Evolutionary conservation across 2,113 vertebrate genomes (phyloP), one percentile per base, ranked within the genome.

Genomic region (Chaenocephalus aceratus): DNA sequence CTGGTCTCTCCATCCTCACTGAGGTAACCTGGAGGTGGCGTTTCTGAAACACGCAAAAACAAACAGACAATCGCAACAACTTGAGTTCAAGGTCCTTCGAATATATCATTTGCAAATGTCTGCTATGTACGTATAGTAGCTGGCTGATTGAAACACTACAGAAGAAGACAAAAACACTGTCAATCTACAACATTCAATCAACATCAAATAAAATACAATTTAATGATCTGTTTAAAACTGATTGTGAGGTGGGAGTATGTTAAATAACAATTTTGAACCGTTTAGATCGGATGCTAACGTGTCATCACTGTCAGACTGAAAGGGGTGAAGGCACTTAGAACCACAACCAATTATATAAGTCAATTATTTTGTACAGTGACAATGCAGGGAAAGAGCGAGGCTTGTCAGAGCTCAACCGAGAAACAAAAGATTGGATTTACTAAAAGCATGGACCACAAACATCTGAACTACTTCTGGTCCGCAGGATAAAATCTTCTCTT

Each of bases 1-100:
- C 97, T 99, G 80, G 97, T 97, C 93, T 99, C 98, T 80, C 98
- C 98, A 97, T 99, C 98, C 93, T 99, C 98, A 83, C 98, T 99
- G 93, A 99, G 93, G 93, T 99, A 99, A 77, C 98, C 98, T 2
- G 98, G 98, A 64, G 98, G 98, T 2, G 98, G 98, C 41, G 98
- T 99, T 94, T 99, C 98, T 99, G 86, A 75, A 91, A 86, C 74
- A 74, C 54, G 88, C 6, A 80, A 14, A 79, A 54, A 52, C 49
- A 49, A 2, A 30, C 5, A 64, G 30, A 30, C 5, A 52, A 14
- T 58, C 0, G 48, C 59, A 72, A 69, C 13, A 68, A 36, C 12
- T 44, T 34, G 18, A 68, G 53, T 23, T 3, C 26, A 66, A 13
- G 1, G 41, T 60, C 1, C 12, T 7, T 2, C 5, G 11, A 6